Evolutionary conservation across 2,797 vertebrate genomes (phyloP), one percentile per base, ranked within the genome.

Genomic region (Sebastes paucispinis): DNA sequence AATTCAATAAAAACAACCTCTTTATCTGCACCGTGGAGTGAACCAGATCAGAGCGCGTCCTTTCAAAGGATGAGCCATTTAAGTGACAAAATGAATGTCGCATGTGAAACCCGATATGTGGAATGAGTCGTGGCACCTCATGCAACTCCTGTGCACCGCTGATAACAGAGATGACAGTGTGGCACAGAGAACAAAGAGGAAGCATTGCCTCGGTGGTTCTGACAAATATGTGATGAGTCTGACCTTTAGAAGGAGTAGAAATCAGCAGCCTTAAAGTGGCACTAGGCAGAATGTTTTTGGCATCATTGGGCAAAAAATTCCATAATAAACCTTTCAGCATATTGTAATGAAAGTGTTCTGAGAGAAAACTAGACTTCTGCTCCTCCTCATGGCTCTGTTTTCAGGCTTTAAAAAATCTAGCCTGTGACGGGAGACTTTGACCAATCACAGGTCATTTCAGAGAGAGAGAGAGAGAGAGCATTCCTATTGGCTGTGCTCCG

Each of bases 161-260:
- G 83, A 84, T 85, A 84, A 87, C 79, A 77, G 59, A 76, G 32
- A 67, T 29, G 3, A 13, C 14, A 55, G 50, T 8, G n/a, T 52
- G 58, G 31, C 29, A 16, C 22, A 11, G 60, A 43, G 50, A 29
- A 39, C 27, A 14, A 34, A 8, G 20, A 9, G 18, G n/a, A 52
- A 69, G 64, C 54, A 25, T 69, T 31, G 14, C 24, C 55, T 60
- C 20, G 34, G 47, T 24, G 16, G n/a, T 73, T 59, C 59, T 5
- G 47, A 69, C 25, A 18, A 73, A 13, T 58, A 25, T 69, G 73
- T 70, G 39, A 81, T 68, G 82, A 34, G 39, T 63, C 32, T 88
- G 85, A 87, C 85, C 87, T 88, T 87, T 72, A 31, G 39, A 20
- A 55, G 34, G 55, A 77, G 54, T 14, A 8, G 52, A 71, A 77